These are phyloP conservation scores for Tryphoninae sp. DNA, from an alignment of 2,888 invertebrate genomes.

Conservation along the genomic window DNA sequence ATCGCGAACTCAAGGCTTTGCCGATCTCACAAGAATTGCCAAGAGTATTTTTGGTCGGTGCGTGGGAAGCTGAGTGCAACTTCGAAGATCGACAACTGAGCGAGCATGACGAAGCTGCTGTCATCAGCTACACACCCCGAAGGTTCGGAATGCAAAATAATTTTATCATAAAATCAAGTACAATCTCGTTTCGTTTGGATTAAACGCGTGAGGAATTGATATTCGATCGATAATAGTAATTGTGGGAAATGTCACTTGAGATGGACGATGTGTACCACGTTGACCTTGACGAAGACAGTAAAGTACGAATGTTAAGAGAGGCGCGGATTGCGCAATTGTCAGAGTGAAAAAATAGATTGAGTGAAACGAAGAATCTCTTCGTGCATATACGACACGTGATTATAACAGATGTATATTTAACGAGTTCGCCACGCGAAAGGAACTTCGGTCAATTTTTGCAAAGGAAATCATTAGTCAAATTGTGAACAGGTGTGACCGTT, in stretches of 20 bases:
- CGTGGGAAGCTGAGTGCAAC: too few relatives aligned
- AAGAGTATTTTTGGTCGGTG: neutral
- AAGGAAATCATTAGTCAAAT: slow-evolving; percentile 52
- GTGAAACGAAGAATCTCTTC: neutral
- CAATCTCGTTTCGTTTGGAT: too few relatives aligned
- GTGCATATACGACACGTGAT: neutral
- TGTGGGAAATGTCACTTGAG: neutral
- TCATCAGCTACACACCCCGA: slow-evolving; percentile 19
- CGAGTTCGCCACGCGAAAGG: slow-evolving; percentile 29
- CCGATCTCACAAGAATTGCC: neutral
- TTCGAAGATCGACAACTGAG: too few relatives aligned
- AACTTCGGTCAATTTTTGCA: slow-evolving; percentile 43
- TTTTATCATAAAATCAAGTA: neutral
- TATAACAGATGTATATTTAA: slow-evolving; percentile 20
- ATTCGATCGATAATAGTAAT: too few relatives aligned
- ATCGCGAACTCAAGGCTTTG: slow-evolving; percentile 34
- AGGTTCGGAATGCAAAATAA: slow-evolving; percentile 29
- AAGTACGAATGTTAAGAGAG: neutral
- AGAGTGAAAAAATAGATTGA: slow-evolving; percentile 12
- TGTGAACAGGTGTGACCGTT: slow-evolving; percentile 24
- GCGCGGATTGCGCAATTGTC: slow-evolving; percentile 9
- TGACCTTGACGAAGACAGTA: slow-evolving; percentile 9
- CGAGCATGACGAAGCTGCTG: slow-evolving; percentile 21
- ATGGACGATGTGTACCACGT: neutral
- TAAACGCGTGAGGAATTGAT: too few relatives aligned